Evolutionary conservation across 2,888 invertebrate species (phyloP), one percentile per base, ranked within the genome.

Genomic region (Amphipoea lucens): DNA sequence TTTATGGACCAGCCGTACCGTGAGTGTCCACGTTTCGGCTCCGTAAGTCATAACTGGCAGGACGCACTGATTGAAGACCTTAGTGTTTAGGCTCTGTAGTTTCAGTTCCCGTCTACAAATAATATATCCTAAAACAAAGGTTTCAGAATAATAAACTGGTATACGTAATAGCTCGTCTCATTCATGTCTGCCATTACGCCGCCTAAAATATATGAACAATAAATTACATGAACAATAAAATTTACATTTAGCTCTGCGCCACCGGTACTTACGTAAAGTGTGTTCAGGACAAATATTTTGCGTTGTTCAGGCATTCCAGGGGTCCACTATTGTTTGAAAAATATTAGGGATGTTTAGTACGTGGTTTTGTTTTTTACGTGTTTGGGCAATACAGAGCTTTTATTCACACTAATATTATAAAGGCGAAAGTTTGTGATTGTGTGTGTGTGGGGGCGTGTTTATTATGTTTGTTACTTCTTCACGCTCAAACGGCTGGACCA

Each of bases 161-260:
- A 2, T 65, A 54, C n/a, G 60, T 73, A 70, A 86, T 73, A 54
- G 23, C 82, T 69, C 48, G 40, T 76, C 48, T 82, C 69, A 76
- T 17, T 81, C 72, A 29, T 12, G 54, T 4, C 23, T 40, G 36
- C 65, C 51, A 57, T 63, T 63, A 70, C 57, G 20, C 45, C 12
- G 11, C 54, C 48, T 66, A 76, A 86, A 86, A 86, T 76, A 86
- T 74, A 77, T 74, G 84, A 63, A 74, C 70, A 82, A 76, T 70
- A 76, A 86, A 82, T 76, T 76, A 86, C 74, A 81, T 76, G 83
- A 63, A 76, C 82, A 82, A 70, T 76, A 70, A 83, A 83, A 75
- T 85, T 76, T 71, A 74, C 70, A 77, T 86, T 67, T 60, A 77
- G 42, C 70, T 70, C 62, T 45, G 62, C 20, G 70, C 36, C 6